phyloP scores from a whole-genome alignment of 2,797 vertebrate genomes.

The Simalia tracyae region DNA sequence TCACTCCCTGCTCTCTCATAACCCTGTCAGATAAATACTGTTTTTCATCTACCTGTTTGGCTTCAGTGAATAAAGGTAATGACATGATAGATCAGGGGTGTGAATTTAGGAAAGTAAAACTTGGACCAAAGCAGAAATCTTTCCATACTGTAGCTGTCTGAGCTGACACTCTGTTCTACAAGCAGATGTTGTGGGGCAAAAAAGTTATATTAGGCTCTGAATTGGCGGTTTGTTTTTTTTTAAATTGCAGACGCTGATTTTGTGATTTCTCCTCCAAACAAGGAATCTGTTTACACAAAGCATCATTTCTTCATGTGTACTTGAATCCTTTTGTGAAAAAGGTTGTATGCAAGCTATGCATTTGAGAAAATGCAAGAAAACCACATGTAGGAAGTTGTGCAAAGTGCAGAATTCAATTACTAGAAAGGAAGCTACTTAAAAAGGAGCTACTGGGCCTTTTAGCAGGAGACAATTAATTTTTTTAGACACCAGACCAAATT shows the following conservation, averaged over 20 bases:
- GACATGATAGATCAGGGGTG: slow-evolving; percentile 20
- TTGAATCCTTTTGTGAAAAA: background rate
- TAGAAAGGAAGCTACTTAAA: background rate
- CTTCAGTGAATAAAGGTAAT: slow-evolving; percentile 51
- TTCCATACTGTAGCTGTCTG: slow-evolving; percentile 44
- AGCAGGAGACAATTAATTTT: too few species aligned
- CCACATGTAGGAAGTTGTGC: background rate
- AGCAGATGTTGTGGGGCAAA: slow-evolving; percentile 37
- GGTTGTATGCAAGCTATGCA: background rate
- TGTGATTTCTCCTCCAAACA: background rate
- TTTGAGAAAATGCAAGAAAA: background rate
- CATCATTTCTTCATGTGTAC: background rate
- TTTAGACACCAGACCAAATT: background rate
- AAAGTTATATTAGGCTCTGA: background rate
- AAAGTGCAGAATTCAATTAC: background rate
- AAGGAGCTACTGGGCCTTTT: background rate
- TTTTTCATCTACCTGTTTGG: slow-evolving; percentile 45
- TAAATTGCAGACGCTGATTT: background rate
- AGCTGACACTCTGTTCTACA: slow-evolving; percentile 52
- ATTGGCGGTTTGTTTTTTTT: background rate
- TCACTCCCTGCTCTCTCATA: rapidly evolving
- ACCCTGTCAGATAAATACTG: slow-evolving; percentile 39
- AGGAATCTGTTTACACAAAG: background rate
- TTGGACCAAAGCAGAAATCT: slow-evolving; percentile 54
- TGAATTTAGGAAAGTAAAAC: slow-evolving; percentile 49